phyloP scores from a whole-genome alignment of 2,113 vertebrate genomes.

The Tenebrosternarchus preto region DNA sequence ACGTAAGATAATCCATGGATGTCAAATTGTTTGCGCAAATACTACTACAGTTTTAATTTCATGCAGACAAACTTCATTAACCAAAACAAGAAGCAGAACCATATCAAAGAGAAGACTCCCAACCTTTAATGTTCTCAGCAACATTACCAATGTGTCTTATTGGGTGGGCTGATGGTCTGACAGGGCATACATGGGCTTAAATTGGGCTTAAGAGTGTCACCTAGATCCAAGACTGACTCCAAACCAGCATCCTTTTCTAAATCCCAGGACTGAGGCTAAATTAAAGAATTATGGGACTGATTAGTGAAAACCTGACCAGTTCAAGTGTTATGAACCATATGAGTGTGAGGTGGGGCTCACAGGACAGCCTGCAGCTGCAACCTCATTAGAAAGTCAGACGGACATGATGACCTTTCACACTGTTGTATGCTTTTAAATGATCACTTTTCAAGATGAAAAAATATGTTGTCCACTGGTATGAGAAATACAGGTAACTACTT shows the following conservation, averaged over 20 bases:
- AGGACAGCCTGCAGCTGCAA: not conserved
- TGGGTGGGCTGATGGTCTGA: slow-evolving; percentile 50
- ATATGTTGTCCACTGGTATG: not conserved
- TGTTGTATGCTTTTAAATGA: no score
- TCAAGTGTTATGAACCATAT: not conserved
- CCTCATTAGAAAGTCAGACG: not conserved
- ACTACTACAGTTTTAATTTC: not conserved
- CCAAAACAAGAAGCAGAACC: not conserved
- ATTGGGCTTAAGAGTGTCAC: slow-evolving; percentile 43
- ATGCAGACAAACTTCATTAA: not conserved
- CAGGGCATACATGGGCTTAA: slow-evolving; percentile 39
- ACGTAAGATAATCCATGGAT: no score
- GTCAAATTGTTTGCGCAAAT: not conserved
- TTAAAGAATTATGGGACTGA: slow-evolving; percentile 28
- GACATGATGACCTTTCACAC: no score
- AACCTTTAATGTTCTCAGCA: slow-evolving; percentile 22
- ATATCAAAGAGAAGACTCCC: not conserved
- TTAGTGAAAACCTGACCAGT: slow-evolving; percentile 44
- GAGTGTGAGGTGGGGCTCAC: not conserved
- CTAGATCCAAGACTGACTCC: slow-evolving; percentile 58
- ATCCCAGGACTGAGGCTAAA: slow-evolving; percentile 32
- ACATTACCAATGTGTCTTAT: not conserved
- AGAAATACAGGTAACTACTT: not conserved
- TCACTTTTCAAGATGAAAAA: not conserved
- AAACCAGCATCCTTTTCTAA: slow-evolving; percentile 40